These are phyloP conservation scores for Sweltsa coloradensis DNA, from an alignment of 1,140 invertebrate species.

Conservation along the genomic window DNA sequence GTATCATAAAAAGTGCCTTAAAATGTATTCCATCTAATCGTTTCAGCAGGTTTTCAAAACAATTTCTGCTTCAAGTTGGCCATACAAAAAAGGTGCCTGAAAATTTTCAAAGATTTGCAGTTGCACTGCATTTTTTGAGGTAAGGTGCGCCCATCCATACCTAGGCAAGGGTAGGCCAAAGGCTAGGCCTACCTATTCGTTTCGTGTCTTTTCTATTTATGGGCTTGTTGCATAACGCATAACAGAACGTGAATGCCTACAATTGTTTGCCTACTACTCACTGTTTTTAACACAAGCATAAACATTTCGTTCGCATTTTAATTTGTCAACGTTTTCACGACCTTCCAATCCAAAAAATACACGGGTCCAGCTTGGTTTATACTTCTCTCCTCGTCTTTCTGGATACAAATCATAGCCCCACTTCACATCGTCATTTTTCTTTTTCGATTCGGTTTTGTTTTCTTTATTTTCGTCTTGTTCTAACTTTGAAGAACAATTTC, in stretches of 20 bases:
- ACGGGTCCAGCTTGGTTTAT: constrained; percentile 38
- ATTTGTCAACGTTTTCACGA: constrained; percentile 49
- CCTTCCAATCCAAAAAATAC: constrained; percentile 48
- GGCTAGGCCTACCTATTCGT: neutral
- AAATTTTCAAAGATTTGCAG: neutral
- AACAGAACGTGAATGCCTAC: neutral
- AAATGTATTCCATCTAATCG: too few relatives aligned
- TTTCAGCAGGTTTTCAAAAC: too few relatives aligned
- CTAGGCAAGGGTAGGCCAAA: too few relatives aligned
- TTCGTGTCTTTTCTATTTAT: neutral
- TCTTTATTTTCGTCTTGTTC: too few relatives aligned
- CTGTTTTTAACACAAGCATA: constrained; percentile 60
- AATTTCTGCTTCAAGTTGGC: too few relatives aligned
- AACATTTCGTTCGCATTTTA: constrained; percentile 73
- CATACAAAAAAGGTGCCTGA: neutral
- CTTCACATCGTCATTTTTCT: constrained; percentile 1
- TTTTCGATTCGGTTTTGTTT: too few relatives aligned
- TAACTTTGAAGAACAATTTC: too few relatives aligned
- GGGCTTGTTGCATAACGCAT: neutral
- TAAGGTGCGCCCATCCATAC: neutral
- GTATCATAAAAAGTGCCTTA: too few relatives aligned
- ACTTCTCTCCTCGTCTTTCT: constrained; percentile 51
- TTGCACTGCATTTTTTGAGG: neutral
- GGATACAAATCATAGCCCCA: constrained; percentile 77
- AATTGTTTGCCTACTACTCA: constrained; percentile 28